phyloP scores from a whole-genome alignment of 2,113 vertebrate species.

The Channa argus region DNA sequence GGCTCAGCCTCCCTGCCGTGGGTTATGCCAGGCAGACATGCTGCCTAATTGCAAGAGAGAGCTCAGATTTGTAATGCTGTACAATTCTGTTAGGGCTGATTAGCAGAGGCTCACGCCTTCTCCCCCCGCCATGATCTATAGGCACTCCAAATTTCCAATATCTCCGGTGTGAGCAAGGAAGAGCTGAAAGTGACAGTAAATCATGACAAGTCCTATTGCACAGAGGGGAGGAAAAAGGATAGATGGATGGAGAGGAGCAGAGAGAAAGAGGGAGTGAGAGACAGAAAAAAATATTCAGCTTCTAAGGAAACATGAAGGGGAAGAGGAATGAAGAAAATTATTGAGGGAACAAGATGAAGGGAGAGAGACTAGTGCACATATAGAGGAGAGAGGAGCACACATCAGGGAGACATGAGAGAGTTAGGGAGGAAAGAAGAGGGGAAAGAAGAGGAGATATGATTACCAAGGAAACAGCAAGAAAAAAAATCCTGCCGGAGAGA shows the following conservation, averaged over 20 bases:
- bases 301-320: constrained; percentile 68
- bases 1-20: constrained; percentile 49
- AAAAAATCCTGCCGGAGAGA: constrained; percentile 63
- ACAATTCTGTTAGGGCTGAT: constrained; percentile 80
- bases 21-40: constrained; percentile 64
- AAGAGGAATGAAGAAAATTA: constrained; percentile 56
- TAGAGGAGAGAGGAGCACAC: constrained; percentile 60
- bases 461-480: constrained; percentile 73
- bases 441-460: constrained; percentile 73
- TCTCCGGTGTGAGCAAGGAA: constrained; percentile 74
- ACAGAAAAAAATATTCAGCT: constrained; percentile 54
- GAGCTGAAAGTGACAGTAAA: constrained; percentile 77
- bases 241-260: constrained; percentile 44
- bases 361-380: constrained; percentile 51
- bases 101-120: constrained; percentile 72
- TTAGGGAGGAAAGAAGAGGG: constrained; percentile 60
- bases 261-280: constrained; percentile 47
- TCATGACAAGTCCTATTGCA: constrained; percentile 75
- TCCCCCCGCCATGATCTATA: constrained; percentile 80
- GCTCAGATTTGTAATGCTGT: constrained; percentile 75
- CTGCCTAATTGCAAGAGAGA: constrained; percentile 74
- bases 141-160: constrained; percentile 80
- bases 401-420: constrained; percentile 74
- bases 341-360: constrained; percentile 67
- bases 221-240: constrained; percentile 43